phyloP scores from a whole-genome alignment of 1,140 invertebrate species.

The Heliothis virescens region DNA sequence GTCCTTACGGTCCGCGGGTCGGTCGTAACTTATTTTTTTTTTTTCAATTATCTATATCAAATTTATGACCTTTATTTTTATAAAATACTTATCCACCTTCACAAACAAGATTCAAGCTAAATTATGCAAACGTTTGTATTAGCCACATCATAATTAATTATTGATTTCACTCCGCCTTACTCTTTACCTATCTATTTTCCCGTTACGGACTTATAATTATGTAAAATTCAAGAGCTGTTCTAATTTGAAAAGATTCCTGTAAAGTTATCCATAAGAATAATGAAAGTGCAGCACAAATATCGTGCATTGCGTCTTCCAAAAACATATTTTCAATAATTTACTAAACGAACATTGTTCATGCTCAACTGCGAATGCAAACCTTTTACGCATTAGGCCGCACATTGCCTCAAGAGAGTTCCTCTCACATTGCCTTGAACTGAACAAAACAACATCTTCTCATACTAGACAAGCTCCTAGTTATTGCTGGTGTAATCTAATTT shows the following conservation, averaged over 20 bases:
- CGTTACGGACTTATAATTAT: too few relatives aligned
- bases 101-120: not conserved
- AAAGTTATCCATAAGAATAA: too few relatives aligned
- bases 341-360: too few relatives aligned
- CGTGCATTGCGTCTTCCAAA: too few relatives aligned
- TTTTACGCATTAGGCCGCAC: not conserved
- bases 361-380: not conserved
- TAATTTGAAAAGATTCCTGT: too few relatives aligned
- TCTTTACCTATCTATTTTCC: not conserved
- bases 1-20: slow-evolving; percentile 21
- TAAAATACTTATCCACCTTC: slow-evolving; percentile 11
- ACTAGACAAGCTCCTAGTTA: too few relatives aligned
- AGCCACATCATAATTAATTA: too few relatives aligned
- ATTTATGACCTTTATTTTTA: slow-evolving; percentile 41
- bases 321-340: too few relatives aligned
- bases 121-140: not conserved
- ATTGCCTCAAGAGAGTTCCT: not conserved
- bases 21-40: slow-evolving; percentile 28
- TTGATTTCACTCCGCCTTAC: not conserved
- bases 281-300: too few relatives aligned
- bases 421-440: slow-evolving; percentile 10
- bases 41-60: slow-evolving; percentile 4
- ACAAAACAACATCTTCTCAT: not conserved
- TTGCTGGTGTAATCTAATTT: too few relatives aligned
- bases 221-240: too few relatives aligned